phyloP scores from a whole-genome alignment of 2,888 invertebrate genomes.

The Lysandra bellargus region DNA sequence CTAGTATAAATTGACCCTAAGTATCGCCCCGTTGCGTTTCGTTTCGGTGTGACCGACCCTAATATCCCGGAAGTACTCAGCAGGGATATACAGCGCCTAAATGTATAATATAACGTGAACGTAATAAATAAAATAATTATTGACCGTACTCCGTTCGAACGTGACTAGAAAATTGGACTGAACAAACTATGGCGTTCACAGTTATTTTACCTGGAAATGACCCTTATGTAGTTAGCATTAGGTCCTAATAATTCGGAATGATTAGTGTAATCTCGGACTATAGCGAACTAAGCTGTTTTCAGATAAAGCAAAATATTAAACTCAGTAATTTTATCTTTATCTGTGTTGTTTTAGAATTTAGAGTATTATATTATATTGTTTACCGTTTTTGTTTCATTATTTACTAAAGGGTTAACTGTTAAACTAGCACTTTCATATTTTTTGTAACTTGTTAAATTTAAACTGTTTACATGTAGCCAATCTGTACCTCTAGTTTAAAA shows the following conservation, averaged over 20 bases:
- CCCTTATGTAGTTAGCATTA: neutral
- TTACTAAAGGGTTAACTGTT: neutral
- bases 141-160: conserved; percentile 4
- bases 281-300: neutral
- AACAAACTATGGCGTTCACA: neutral
- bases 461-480: too few species aligned
- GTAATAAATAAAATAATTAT: conserved; percentile 12
- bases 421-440: neutral
- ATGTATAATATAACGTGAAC: neutral
- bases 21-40: too few species aligned
- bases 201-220: neutral
- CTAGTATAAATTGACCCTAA: too few species aligned
- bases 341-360: neutral
- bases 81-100: neutral
- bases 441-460: too few species aligned
- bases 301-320: neutral
- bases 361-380: neutral
- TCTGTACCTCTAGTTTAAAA: too few species aligned
- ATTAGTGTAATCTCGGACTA: neutral
- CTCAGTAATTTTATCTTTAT: neutral
- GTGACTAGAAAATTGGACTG: conserved; percentile 7
- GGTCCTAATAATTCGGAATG: neutral
- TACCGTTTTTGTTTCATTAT: neutral
- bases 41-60: neutral
- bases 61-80: neutral